Percentiles rank a stretch among this genome's conserved stretches.
phyloP scores from a whole-genome alignment of 2,888 invertebrate species.

The Leptinotarsa haldemani region DNA sequence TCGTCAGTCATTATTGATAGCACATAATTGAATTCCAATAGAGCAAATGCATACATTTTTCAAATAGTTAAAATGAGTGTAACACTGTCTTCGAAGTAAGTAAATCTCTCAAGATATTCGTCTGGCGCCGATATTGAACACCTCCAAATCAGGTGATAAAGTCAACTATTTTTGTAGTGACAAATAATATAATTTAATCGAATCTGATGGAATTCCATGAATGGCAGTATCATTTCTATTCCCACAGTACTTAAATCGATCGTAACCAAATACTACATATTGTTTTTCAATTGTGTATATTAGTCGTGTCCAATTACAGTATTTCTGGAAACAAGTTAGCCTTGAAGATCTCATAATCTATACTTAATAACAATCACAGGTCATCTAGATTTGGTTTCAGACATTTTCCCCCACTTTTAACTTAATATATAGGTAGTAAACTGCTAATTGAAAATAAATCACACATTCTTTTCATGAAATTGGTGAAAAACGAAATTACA shows the following conservation, averaged over 20 bases:
- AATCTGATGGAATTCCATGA: not conserved
- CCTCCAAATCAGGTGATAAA: not conserved
- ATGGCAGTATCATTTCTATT: conserved; percentile 1
- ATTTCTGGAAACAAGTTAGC: conserved; percentile 4
- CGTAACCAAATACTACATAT: conserved; percentile 8
- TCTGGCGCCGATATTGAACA: not conserved
- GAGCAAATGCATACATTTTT: too few species aligned
- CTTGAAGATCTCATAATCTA: not conserved
- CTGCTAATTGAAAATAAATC: not conserved
- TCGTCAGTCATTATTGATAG: too few species aligned
- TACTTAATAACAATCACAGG: not conserved
- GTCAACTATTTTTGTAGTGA: not conserved
- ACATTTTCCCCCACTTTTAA: not conserved
- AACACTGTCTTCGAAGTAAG: too few species aligned
- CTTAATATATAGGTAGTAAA: not conserved
- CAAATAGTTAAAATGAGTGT: too few species aligned
- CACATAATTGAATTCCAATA: too few species aligned
- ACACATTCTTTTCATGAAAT: not conserved
- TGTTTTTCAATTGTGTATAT: conserved; percentile 20
- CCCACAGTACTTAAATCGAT: conserved; percentile 10
- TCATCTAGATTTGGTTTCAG: not conserved
- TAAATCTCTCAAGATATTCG: too few species aligned
- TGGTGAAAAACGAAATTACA: not conserved
- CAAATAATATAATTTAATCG: not conserved
- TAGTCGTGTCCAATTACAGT: conserved; percentile 14